Percentiles rank a stretch among this genome's conserved stretches.
Conservation (phyloP, 2,888 invertebrate genomes). For the Ophion slaviceki region DNA sequence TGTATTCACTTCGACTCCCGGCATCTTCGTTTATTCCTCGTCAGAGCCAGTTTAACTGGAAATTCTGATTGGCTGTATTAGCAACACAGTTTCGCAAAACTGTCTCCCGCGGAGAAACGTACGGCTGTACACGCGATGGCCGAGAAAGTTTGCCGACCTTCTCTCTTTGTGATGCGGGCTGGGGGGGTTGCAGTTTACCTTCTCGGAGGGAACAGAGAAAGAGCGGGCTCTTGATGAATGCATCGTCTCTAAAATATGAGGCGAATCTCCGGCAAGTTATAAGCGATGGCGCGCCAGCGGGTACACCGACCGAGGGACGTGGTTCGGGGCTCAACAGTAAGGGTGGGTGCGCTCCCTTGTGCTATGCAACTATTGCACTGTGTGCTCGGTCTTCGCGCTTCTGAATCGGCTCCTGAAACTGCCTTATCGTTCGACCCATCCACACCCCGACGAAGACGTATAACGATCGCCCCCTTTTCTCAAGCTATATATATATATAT, state of each 20-base stretch:
- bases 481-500: constrained; percentile 1
- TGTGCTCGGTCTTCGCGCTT: constrained; percentile 12
- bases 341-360: neutral
- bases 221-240: constrained; percentile 56
- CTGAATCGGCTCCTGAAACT: constrained; percentile 50
- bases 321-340: constrained; percentile 41
- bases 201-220: neutral
- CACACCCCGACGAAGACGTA: constrained; percentile 49
- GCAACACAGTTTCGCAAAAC: constrained; percentile 6
- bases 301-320: constrained; percentile 58
- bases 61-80: constrained; percentile 36
- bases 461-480: constrained; percentile 38
- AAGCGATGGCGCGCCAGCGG: constrained; percentile 68
- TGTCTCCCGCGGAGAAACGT: constrained; percentile 8
- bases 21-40: constrained; percentile 8
- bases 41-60: constrained; percentile 12
- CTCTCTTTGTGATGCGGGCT: neutral
- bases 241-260: constrained; percentile 71
- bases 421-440: constrained; percentile 58
- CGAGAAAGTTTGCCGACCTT: constrained; percentile 53
- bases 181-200: neutral
- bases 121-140: neutral
- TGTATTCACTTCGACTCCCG: neutral
- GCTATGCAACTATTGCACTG: neutral
- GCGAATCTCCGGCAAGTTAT: constrained; percentile 71